These are phyloP conservation scores for Yponomeuta sedellus DNA, from an alignment of 2,888 invertebrate species.

Conservation along the genomic window DNA sequence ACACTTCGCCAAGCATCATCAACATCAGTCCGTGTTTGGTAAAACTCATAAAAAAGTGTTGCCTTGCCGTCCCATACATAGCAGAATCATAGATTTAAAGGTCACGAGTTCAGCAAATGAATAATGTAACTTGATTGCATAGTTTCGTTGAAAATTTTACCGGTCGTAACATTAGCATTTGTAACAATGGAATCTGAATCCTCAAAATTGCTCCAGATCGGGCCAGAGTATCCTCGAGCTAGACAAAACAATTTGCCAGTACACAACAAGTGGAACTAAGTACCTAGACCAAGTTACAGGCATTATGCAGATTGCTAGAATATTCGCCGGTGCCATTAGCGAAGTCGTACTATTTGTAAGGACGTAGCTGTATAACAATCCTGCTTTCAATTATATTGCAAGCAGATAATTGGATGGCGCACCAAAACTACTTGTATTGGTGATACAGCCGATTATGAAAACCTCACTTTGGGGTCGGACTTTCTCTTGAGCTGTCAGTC, in stretches of 20 bases:
- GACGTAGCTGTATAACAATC: neutral
- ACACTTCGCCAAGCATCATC: no score
- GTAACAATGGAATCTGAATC: neutral
- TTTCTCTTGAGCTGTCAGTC: no score
- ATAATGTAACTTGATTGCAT: no score
- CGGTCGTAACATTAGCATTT: neutral
- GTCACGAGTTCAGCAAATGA: no score
- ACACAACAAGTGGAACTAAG: neutral
- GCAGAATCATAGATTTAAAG: no score
- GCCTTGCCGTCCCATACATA: no score
- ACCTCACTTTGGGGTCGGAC: no score
- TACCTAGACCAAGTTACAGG: neutral
- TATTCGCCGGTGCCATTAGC: neutral
- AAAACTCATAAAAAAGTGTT: no score
- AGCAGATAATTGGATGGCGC: neutral
- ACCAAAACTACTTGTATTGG: no score
- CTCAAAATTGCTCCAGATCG: neutral
- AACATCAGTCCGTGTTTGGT: no score
- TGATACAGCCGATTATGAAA: no score
- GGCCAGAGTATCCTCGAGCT: neutral
- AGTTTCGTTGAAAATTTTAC: no score
- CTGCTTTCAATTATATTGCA: neutral
- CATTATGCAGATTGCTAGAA: constrained; percentile 3
- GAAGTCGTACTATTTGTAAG: neutral
- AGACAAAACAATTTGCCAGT: neutral